Evolutionary conservation across 2,888 invertebrate species (phyloP).

Genomic region (Polyommatus iphigenia): DNA sequence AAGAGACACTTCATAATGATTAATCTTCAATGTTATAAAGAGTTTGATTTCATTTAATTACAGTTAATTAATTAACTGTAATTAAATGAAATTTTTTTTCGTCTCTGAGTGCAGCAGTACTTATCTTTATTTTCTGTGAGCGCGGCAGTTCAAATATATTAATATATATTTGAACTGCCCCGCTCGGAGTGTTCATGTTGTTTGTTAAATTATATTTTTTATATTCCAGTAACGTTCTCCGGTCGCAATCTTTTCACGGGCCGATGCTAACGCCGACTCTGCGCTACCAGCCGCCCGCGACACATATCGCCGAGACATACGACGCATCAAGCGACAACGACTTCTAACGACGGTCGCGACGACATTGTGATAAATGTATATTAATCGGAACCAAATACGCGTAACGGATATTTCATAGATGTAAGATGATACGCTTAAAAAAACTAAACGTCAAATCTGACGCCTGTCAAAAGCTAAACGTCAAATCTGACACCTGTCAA

Average conservation of each 20-base stretch:
- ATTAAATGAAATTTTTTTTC: too few species aligned
- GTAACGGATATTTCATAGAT: slow-evolving; percentile 31
- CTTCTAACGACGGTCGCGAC: slow-evolving; percentile 53
- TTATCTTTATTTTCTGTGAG: background rate
- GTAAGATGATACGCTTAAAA: slow-evolving; percentile 29
- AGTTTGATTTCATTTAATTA: too few species aligned
- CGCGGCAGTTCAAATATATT: background rate
- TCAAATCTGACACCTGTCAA: slow-evolving; percentile 40
- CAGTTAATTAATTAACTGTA: too few species aligned
- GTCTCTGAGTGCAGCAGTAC: too few species aligned
- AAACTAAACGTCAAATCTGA: slow-evolving; percentile 35
- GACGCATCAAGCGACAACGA: slow-evolving; percentile 78
- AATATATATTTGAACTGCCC: too few species aligned
- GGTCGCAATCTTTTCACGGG: slow-evolving; percentile 83
- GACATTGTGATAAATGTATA: slow-evolving; percentile 53
- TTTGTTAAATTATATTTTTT: slow-evolving; percentile 8
- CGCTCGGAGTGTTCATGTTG: background rate
- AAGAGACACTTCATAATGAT: background rate
- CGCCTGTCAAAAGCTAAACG: slow-evolving; percentile 37
- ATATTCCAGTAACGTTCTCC: slow-evolving; percentile 75
- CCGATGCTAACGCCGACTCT: slow-evolving; percentile 66
- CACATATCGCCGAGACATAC: slow-evolving; percentile 63
- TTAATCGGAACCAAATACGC: slow-evolving; percentile 41
- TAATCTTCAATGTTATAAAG: too few species aligned
- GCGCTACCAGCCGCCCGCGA: slow-evolving; percentile 58